These are phyloP conservation scores for Hemiprocne comata DNA, from an alignment of 2,113 vertebrate genomes.

Conservation along the genomic window DNA sequence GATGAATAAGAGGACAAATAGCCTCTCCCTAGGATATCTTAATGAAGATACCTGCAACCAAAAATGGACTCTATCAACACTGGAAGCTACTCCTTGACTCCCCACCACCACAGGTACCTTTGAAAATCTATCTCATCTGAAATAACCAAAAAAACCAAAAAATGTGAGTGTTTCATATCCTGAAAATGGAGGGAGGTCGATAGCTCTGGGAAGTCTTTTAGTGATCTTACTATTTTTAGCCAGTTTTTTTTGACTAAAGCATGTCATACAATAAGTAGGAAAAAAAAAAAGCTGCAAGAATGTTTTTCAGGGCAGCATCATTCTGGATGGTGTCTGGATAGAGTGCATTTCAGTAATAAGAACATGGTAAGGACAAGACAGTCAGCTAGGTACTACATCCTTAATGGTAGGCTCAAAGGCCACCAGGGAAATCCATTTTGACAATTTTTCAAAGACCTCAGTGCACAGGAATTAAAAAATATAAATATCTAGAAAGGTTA, in stretches of 20 bases:
- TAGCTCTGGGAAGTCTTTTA: not conserved
- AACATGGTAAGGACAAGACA: not conserved
- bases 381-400: not conserved
- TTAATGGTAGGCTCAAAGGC: not conserved
- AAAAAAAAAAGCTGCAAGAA: not conserved
- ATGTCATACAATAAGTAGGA: not conserved
- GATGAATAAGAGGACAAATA: not conserved
- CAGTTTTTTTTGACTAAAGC: not conserved
- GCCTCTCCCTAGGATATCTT: not conserved
- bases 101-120: not conserved
- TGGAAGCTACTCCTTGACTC: not conserved
- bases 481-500: not conserved
- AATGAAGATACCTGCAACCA: not conserved
- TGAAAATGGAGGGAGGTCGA: not conserved
- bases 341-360: not conserved
- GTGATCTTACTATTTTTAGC: not conserved
- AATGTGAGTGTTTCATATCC: not conserved
- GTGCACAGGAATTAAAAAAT: not conserved
- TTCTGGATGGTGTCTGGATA: not conserved
- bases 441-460: not conserved
- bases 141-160: not conserved
- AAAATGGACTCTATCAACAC: not conserved
- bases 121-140: not conserved
- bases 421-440: not conserved
- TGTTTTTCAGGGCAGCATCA: not conserved